Conservation (phyloP, 2,797 vertebrate genomes). For the Eleutherodactylus coqui region DNA sequence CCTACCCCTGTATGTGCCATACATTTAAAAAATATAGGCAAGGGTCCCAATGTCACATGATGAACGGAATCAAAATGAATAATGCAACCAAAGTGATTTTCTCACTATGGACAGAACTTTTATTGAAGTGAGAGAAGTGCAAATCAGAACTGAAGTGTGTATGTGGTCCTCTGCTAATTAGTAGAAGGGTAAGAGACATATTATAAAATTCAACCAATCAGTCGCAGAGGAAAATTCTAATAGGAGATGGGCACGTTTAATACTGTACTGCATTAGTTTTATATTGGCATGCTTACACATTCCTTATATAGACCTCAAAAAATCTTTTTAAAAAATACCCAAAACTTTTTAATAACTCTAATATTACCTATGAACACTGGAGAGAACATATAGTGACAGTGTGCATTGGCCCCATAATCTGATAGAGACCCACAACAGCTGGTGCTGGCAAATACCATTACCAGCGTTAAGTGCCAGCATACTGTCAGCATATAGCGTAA, state of each 20-base stretch:
- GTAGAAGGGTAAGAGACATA: too few species aligned
- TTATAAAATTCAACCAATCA: too few species aligned
- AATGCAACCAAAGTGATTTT: too few species aligned
- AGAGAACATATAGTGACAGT: constrained; percentile 7
- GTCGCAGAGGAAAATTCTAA: too few species aligned
- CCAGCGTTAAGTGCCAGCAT: constrained; percentile 30
- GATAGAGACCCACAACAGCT: constrained; percentile 32
- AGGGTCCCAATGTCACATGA: too few species aligned
- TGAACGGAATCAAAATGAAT: too few species aligned
- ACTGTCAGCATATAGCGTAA: constrained; percentile 42
- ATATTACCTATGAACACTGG: not conserved
- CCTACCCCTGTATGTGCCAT: too few species aligned
- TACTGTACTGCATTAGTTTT: not conserved
- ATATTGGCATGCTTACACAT: not conserved
- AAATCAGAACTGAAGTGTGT: too few species aligned
- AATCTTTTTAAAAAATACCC: not conserved
- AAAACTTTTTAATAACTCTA: not conserved
- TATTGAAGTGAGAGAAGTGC: too few species aligned
- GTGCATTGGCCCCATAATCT: constrained; percentile 32
- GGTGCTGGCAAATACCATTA: constrained; percentile 14
- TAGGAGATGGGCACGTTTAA: not conserved
- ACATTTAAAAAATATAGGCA: too few species aligned
- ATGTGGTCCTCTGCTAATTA: too few species aligned
- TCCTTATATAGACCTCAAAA: not conserved
- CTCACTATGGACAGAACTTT: too few species aligned